Evolutionary conservation across 64 coral and sea anemone species (phyloP).

Genomic region (Montipora foliosa): DNA sequence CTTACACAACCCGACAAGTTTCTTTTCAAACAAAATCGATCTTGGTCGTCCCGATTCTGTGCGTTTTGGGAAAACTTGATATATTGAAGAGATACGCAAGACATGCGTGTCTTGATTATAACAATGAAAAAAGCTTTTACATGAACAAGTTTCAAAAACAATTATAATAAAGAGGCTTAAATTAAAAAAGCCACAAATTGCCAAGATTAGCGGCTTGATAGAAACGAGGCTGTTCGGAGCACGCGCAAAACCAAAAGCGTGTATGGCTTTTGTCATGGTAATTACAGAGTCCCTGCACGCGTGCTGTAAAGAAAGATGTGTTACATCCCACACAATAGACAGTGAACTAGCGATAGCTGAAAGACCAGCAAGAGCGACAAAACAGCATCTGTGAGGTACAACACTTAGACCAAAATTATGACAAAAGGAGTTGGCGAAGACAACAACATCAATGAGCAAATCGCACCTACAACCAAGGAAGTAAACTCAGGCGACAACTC

Average conservation of each 20-base stretch:
- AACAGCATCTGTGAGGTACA: constrained; percentile 51
- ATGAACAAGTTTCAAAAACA: background rate
- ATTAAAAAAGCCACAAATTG: background rate
- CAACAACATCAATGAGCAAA: constrained; percentile 8
- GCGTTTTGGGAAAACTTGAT: background rate
- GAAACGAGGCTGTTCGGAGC: constrained; percentile 3
- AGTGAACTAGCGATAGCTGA: constrained; percentile 6
- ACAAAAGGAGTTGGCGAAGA: constrained; percentile 54
- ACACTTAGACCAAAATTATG: constrained; percentile 32
- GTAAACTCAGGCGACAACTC: constrained; percentile 71
- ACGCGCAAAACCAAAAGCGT: constrained; percentile 27
- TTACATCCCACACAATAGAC: constrained; percentile 38
- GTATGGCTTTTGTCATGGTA: constrained; percentile 24
- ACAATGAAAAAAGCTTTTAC: background rate
- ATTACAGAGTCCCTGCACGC: background rate
- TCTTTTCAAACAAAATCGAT: too few relatives aligned
- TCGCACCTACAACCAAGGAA: constrained; percentile 55
- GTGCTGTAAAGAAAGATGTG: constrained; percentile 38
- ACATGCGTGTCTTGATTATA: background rate
- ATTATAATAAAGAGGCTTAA: background rate
- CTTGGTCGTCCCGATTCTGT: too few relatives aligned
- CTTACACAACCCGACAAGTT: too few relatives aligned
- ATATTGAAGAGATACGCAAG: background rate
- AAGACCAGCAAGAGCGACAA: constrained; percentile 3
- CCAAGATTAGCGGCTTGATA: constrained; percentile 11